Conservation (phyloP, 2,113 vertebrate species). For the Thymallus thymallus region DNA sequence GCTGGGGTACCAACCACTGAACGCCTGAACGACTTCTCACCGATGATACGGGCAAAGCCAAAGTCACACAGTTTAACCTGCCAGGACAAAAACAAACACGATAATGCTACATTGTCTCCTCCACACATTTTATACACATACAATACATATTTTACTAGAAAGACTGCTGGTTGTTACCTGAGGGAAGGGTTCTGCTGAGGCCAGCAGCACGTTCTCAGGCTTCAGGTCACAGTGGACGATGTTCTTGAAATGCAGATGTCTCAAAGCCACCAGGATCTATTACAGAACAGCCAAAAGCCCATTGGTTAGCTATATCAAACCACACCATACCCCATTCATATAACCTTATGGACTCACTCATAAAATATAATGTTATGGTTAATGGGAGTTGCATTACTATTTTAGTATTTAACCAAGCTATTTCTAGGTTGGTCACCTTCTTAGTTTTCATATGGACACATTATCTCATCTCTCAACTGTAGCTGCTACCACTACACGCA, state of each 20-base stretch:
- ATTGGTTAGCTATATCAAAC: slow-evolving; percentile 2
- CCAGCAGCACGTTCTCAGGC: slow-evolving; percentile 96
- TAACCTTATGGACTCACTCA: neutral
- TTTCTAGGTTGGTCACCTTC: slow-evolving; percentile 45
- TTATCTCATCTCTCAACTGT: slow-evolving; percentile 43
- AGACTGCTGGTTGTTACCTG: slow-evolving; percentile 75
- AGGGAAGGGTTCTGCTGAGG: slow-evolving; percentile 95
- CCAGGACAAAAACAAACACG: neutral
- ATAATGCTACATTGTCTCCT: too few relatives aligned
- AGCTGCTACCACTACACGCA: slow-evolving; percentile 27
- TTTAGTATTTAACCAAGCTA: too few relatives aligned
- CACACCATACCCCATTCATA: neutral
- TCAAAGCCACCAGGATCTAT: slow-evolving; percentile 95
- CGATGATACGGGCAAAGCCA: slow-evolving; percentile 96
- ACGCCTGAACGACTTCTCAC: slow-evolving; percentile 94
- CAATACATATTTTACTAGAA: neutral
- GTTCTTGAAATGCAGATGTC: slow-evolving; percentile 98
- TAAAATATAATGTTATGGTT: slow-evolving; percentile 18
- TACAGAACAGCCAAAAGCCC: slow-evolving; percentile 27
- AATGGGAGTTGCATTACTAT: slow-evolving; percentile 20
- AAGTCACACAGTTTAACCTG: slow-evolving; percentile 98
- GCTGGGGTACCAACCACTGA: slow-evolving; percentile 96
- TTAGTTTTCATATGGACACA: slow-evolving; percentile 20
- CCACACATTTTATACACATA: too few relatives aligned
- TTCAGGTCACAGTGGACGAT: slow-evolving; percentile 99